These are phyloP conservation scores for Hemiscyllium ocellatum DNA, from an alignment of 2,113 vertebrate genomes.

Conservation along the genomic window DNA sequence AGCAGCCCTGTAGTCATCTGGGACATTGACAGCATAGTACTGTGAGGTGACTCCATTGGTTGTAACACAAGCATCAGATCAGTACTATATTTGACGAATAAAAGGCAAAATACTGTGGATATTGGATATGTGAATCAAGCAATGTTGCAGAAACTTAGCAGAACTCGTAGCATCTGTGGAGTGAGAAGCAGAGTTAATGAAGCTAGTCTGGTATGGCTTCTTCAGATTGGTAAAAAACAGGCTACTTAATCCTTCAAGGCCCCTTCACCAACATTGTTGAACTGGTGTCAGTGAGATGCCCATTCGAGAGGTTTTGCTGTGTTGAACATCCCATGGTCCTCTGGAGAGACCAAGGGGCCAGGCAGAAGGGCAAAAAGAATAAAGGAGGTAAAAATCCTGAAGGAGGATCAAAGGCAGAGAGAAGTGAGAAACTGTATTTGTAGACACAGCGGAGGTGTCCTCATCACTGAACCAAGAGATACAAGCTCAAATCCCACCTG, in stretches of 20 bases:
- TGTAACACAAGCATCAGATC: background rate
- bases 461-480: no score
- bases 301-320: background rate
- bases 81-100: background rate
- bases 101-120: no score
- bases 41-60: background rate
- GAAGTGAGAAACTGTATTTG: background rate
- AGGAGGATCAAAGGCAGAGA: background rate
- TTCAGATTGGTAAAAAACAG: no score
- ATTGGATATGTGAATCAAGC: no score
- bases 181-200: no score
- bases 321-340: background rate
- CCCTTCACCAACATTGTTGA: background rate
- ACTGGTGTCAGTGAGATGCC: background rate
- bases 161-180: no score
- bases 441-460: background rate
- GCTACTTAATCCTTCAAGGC: background rate
- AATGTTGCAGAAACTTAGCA: no score
- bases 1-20: no score
- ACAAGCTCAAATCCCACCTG: no score
- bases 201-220: no score
- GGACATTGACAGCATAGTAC: background rate
- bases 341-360: background rate
- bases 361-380: background rate
- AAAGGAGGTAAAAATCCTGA: background rate